Percentiles rank a stretch among this genome's conserved stretches.
Evolutionary conservation across 2,113 vertebrate species (phyloP).

Genomic region (Ellobius talpinus): DNA sequence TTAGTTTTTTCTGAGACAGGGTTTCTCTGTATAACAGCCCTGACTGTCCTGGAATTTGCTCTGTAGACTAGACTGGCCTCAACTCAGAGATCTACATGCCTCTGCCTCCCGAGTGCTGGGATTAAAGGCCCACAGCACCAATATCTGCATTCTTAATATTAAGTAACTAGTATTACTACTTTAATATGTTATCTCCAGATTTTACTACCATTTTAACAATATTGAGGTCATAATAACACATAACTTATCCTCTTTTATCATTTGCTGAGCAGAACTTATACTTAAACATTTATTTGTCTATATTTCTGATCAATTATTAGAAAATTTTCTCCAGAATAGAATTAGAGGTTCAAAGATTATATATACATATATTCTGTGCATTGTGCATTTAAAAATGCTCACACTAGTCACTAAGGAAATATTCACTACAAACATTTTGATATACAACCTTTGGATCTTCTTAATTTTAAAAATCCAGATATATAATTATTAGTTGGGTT

Average conservation of each 20-base stretch:
- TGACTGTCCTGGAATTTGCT: background rate
- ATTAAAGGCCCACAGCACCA: background rate
- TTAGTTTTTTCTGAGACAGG: background rate
- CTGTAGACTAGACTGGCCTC: background rate
- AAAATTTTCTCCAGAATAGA: constrained; percentile 47
- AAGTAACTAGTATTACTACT: constrained; percentile 51
- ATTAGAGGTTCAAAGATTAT: constrained; percentile 22
- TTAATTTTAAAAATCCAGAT: background rate
- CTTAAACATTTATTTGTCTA: background rate
- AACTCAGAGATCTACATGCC: background rate
- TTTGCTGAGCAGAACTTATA: background rate
- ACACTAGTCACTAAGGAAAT: constrained; percentile 14
- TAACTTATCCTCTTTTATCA: background rate
- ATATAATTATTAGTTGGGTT: background rate
- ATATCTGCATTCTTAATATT: constrained; percentile 9
- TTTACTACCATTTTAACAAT: constrained; percentile 35
- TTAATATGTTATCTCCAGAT: constrained; percentile 49
- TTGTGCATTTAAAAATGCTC: background rate
- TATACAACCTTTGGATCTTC: background rate
- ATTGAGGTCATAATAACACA: constrained; percentile 11
- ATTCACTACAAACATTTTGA: constrained; percentile 5
- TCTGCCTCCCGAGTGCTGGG: background rate
- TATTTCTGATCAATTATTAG: constrained; percentile 33
- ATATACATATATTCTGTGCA: background rate
- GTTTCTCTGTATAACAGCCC: background rate